Conservation (phyloP, 2,888 invertebrate species). For the Agrotis ipsilon region DNA sequence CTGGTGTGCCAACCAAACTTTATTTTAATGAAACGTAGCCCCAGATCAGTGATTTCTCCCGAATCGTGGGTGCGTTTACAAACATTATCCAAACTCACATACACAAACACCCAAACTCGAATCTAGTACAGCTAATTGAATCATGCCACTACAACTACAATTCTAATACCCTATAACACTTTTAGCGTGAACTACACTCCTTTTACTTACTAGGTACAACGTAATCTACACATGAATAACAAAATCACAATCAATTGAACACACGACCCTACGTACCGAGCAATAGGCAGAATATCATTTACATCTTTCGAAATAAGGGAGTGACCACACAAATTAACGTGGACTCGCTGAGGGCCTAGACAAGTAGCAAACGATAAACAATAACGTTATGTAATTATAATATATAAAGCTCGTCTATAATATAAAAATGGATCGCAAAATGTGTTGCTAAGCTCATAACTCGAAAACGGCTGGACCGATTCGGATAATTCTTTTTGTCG, state of each 20-base stretch:
- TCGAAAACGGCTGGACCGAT: no score
- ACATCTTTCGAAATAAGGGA: slow-evolving; percentile 29
- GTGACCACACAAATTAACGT: not conserved
- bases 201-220: not conserved
- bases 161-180: not conserved
- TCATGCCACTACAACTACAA: not conserved
- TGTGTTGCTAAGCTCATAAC: no score
- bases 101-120: no score
- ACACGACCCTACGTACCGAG: slow-evolving; percentile 1
- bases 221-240: not conserved
- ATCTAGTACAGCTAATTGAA: not conserved
- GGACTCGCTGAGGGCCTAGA: not conserved
- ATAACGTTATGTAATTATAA: no score
- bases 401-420: no score
- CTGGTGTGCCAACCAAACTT: no score
- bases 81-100: no score
- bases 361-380: not conserved
- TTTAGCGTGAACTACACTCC: not conserved
- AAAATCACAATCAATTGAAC: slow-evolving; percentile 2
- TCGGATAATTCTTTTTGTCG: no score
- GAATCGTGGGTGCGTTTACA: no score
- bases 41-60: no score
- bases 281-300: slow-evolving; percentile 3
- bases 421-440: no score
- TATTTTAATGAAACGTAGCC: no score